A percentile compares a stretch with the other conserved stretches of the same genome.
Evolutionary conservation across 2,113 vertebrate genomes (phyloP).

Genomic region (Sinocyclocheilus maitianheensis): DNA sequence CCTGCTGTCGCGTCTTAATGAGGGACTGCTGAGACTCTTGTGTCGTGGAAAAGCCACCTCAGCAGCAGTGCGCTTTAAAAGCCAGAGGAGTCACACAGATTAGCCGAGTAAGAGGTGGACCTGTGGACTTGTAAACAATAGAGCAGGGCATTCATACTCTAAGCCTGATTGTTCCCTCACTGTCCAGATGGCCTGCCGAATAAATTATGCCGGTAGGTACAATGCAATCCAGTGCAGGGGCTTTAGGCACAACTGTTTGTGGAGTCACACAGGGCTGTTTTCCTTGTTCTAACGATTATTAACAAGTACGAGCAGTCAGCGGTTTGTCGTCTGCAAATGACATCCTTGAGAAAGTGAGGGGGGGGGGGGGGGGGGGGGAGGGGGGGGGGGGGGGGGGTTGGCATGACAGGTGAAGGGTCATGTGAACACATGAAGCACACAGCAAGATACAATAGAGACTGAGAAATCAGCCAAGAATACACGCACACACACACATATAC

Average conservation of each 20-base stretch:
- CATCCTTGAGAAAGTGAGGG: not conserved
- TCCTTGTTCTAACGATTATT: slow-evolving; percentile 57
- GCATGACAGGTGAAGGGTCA: not conserved
- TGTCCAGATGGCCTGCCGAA: slow-evolving; percentile 80
- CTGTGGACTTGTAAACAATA: slow-evolving; percentile 84
- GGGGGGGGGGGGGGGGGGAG: not conserved
- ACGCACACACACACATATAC: no score
- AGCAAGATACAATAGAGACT: not conserved
- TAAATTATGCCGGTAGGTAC: slow-evolving; percentile 80
- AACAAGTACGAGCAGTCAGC: slow-evolving; percentile 64
- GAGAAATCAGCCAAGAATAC: no score
- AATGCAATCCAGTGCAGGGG: slow-evolving; percentile 70
- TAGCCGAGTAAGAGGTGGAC: slow-evolving; percentile 74
- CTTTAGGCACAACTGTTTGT: slow-evolving; percentile 64
- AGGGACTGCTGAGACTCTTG: slow-evolving; percentile 46
- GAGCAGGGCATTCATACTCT: slow-evolving; percentile 75
- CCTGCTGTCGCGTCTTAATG: slow-evolving; percentile 8
- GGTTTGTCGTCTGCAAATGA: slow-evolving; percentile 47
- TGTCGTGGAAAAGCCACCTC: slow-evolving; percentile 47
- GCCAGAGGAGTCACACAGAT: slow-evolving; percentile 70
- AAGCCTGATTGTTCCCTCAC: slow-evolving; percentile 78
- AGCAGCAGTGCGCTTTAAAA: slow-evolving; percentile 52
- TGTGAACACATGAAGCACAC: not conserved
- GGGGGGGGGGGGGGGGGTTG: not conserved
- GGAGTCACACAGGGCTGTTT: slow-evolving; percentile 69